These are phyloP conservation scores for Malacosoma neustria DNA, from an alignment of 2,888 invertebrate species.

Conservation along the genomic window DNA sequence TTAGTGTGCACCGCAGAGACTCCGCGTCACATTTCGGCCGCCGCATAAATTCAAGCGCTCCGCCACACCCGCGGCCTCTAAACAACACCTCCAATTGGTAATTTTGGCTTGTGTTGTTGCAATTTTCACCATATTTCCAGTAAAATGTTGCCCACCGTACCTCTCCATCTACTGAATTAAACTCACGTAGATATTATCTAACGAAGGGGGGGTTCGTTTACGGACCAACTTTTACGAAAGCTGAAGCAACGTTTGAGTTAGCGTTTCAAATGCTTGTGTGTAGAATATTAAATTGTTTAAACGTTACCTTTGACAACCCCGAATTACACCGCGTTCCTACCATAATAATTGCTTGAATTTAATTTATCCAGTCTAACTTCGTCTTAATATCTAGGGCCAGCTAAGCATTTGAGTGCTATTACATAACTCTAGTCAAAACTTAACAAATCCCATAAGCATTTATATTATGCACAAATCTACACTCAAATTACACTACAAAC, in stretches of 20 bases:
- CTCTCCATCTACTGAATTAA: slow-evolving; percentile 59
- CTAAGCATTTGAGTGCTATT: slow-evolving; percentile 21
- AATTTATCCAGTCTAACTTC: slow-evolving; percentile 48
- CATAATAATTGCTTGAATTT: slow-evolving; percentile 59
- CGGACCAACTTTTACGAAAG: slow-evolving; percentile 67
- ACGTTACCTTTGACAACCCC: slow-evolving; percentile 62
- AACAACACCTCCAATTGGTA: slow-evolving; percentile 63
- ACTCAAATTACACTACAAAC: too few species aligned
- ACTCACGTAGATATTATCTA: slow-evolving; percentile 74
- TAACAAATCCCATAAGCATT: too few species aligned
- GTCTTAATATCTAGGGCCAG: slow-evolving; percentile 25
- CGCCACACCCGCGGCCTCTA: slow-evolving; percentile 30
- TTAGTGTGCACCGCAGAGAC: slow-evolving; percentile 28
- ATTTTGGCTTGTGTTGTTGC: slow-evolving; percentile 68
- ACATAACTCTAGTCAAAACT: slow-evolving; percentile 31
- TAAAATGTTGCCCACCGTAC: slow-evolving; percentile 51
- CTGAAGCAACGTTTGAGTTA: slow-evolving; percentile 64
- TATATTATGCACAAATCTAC: too few species aligned
- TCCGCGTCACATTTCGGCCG: slow-evolving; percentile 42
- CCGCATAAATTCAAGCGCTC: slow-evolving; percentile 44
- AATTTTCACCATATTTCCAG: slow-evolving; percentile 67
- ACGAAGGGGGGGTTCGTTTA: slow-evolving; percentile 68
- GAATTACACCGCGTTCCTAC: slow-evolving; percentile 47
- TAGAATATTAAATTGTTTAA: slow-evolving; percentile 74
- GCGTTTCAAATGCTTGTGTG: slow-evolving; percentile 68